These are phyloP conservation scores for Thymelicus lineola DNA, from an alignment of 2,888 invertebrate genomes.

Conservation along the genomic window DNA sequence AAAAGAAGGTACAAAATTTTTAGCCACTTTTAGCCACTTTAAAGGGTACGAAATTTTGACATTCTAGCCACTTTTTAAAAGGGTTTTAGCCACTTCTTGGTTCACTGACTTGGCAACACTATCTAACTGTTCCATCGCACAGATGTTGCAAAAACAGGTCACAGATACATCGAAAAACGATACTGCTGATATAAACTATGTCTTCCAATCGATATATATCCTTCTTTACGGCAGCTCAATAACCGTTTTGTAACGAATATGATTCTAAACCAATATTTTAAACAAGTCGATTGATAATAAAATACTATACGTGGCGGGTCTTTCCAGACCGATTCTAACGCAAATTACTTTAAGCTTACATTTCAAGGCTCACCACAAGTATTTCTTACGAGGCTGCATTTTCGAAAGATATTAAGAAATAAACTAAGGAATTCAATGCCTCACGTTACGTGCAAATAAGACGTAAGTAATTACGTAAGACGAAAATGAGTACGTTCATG, in stretches of 20 bases:
- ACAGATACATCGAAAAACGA: neutral
- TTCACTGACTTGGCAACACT: no score
- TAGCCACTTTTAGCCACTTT: no score
- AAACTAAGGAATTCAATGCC: slow-evolving; percentile 27
- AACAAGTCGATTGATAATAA: slow-evolving; percentile 41
- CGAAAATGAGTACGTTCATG: slow-evolving; percentile 14
- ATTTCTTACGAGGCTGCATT: neutral
- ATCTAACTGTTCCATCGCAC: neutral
- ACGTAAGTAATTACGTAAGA: slow-evolving; percentile 23
- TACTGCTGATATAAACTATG: slow-evolving; percentile 40
- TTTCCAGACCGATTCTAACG: slow-evolving; percentile 43
- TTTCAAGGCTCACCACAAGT: neutral
- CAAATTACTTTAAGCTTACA: slow-evolving; percentile 41
- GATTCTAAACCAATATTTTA: slow-evolving; percentile 46
- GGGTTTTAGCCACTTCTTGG: no score
- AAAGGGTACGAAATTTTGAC: no score
- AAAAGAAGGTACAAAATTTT: no score
- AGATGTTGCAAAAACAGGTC: neutral
- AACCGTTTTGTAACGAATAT: slow-evolving; percentile 48
- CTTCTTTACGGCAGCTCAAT: slow-evolving; percentile 50
- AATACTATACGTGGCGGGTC: slow-evolving; percentile 37
- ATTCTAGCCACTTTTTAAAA: no score
- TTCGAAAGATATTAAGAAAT: slow-evolving; percentile 25
- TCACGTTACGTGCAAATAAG: slow-evolving; percentile 22
- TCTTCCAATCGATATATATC: slow-evolving; percentile 45